Conservation (phyloP, 1,140 invertebrate species). For the Saccostrea echinata region DNA sequence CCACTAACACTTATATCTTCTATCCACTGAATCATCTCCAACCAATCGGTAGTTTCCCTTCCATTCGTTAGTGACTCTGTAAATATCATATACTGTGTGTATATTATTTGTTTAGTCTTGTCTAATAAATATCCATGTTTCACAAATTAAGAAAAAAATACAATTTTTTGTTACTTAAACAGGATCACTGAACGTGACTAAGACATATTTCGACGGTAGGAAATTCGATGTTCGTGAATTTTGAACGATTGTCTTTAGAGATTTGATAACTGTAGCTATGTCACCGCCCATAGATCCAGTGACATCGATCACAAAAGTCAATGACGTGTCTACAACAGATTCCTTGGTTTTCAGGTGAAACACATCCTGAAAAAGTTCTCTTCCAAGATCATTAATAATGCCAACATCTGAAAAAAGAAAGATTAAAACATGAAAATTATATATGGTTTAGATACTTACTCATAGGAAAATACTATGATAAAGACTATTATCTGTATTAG, state of each 20-base stretch:
- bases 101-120: no score
- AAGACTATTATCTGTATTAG: no score
- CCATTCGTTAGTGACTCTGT: conserved; percentile 43
- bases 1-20: conserved; percentile 50
- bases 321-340: conserved; percentile 26
- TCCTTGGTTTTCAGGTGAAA: background rate
- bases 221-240: conserved; percentile 55
- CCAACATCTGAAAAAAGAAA: background rate
- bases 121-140: no score
- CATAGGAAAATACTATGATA: no score
- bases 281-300: conserved; percentile 68
- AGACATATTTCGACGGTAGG: conserved; percentile 63
- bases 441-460: no score
- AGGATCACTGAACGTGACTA: conserved; percentile 67
- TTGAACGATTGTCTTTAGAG: conserved; percentile 54
- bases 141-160: no score
- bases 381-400: background rate
- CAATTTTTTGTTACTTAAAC: conserved; percentile 35
- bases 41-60: conserved; percentile 53
- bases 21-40: conserved; percentile 56
- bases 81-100: background rate
- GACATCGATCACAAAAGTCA: conserved; percentile 66
- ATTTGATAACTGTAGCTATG: conserved; percentile 61
- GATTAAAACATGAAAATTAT: no score
- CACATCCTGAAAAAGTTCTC: background rate